These are phyloP conservation scores for Eupeodes corollae DNA, from an alignment of 1,140 invertebrate species.

Conservation along the genomic window DNA sequence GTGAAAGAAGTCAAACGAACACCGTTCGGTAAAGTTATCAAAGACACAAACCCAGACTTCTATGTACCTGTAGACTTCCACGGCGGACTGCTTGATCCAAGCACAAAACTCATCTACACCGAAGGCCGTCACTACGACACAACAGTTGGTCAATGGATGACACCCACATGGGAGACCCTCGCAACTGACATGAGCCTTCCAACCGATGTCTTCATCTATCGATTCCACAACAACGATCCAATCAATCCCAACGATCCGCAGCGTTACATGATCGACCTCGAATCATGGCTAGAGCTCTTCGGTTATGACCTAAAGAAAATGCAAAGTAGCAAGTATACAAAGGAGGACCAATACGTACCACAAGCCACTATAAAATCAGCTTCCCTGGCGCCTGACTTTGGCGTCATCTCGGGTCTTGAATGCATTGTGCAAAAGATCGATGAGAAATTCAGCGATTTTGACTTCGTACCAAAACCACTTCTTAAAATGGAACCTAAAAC, in stretches of 20 bases:
- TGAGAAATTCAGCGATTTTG: constrained; percentile 66
- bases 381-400: constrained; percentile 68
- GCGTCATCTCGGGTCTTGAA: constrained; percentile 76
- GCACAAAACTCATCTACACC: constrained; percentile 70
- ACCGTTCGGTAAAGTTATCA: constrained; percentile 79
- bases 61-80: constrained; percentile 88
- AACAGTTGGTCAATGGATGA: constrained; percentile 87
- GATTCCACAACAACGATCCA: constrained; percentile 85
- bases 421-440: constrained; percentile 78
- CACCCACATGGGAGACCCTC: constrained; percentile 79
- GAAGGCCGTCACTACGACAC: constrained; percentile 80
- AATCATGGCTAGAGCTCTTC: constrained; percentile 75
- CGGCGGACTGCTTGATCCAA: constrained; percentile 72
- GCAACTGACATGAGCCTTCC: constrained; percentile 68
- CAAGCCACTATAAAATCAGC: constrained; percentile 63
- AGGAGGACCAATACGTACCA: constrained; percentile 63
- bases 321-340: constrained; percentile 68
- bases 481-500: constrained; percentile 73
- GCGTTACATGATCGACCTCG: constrained; percentile 72
- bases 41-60: constrained; percentile 84
- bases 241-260: constrained; percentile 67
- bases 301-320: constrained; percentile 78
- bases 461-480: constrained; percentile 69
- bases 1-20: constrained; percentile 84
- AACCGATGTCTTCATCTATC: constrained; percentile 81